Evolutionary conservation across 2,888 invertebrate species (phyloP).

Genomic region (Stenoptilia bipunctidactyla): DNA sequence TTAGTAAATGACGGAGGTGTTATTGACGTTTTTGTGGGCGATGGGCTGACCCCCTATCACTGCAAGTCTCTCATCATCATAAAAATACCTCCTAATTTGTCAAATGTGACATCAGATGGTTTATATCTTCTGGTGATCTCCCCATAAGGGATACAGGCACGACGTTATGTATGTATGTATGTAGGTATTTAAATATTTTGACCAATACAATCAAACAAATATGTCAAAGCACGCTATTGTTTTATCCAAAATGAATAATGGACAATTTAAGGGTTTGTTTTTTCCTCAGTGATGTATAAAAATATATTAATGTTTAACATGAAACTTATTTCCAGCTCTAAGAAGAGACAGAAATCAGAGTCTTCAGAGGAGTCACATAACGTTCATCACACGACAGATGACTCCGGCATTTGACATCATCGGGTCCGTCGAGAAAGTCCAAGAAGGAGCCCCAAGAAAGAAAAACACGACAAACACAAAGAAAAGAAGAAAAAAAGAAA

Average conservation of each 20-base stretch:
- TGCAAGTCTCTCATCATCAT: too few relatives aligned
- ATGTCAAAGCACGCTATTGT: too few relatives aligned
- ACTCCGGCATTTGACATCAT: conserved; percentile 67
- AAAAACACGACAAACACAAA: conserved; percentile 26
- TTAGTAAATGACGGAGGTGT: too few relatives aligned
- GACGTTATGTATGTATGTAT: not conserved
- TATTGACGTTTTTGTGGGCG: too few relatives aligned
- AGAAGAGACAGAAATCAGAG: conserved; percentile 53
- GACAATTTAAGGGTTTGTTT: not conserved
- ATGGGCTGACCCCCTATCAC: too few relatives aligned
- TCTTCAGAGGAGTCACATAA: conserved; percentile 54
- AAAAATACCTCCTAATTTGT: too few relatives aligned
- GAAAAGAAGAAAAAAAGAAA: conserved; percentile 40
- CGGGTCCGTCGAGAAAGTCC: conserved; percentile 53
- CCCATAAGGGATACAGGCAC: too few relatives aligned
- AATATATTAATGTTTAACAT: not conserved
- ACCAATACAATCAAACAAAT: too few relatives aligned
- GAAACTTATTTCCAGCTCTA: not conserved
- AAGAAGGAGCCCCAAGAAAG: conserved; percentile 30
- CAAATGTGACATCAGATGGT: too few relatives aligned
- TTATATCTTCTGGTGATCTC: too few relatives aligned
- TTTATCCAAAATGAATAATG: too few relatives aligned
- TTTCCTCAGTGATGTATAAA: not conserved
- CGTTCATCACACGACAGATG: conserved; percentile 58
- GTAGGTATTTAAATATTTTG: not conserved